Conservation (phyloP, 2,797 vertebrate species). For the Malacoctenus gilli region DNA sequence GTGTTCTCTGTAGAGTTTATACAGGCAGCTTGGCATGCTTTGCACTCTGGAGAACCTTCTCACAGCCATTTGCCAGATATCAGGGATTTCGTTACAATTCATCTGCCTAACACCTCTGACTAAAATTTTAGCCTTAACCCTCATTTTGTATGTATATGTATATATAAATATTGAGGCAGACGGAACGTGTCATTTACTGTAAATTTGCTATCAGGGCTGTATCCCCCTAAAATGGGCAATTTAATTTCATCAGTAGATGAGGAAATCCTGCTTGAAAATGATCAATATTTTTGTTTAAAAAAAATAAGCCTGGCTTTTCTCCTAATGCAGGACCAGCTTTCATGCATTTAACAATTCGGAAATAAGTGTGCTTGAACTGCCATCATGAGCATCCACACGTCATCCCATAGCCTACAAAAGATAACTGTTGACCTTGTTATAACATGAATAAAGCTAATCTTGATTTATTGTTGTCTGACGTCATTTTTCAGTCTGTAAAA, state of each 20-base stretch:
- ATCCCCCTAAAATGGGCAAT: slow-evolving; percentile 51
- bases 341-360: slow-evolving; percentile 64
- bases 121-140: slow-evolving; percentile 84
- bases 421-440: slow-evolving; percentile 77
- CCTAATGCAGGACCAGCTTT: slow-evolving; percentile 59
- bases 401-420: slow-evolving; percentile 65
- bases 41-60: slow-evolving; percentile 78
- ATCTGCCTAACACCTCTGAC: slow-evolving; percentile 78
- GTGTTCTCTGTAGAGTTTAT: slow-evolving; percentile 66
- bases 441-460: slow-evolving; percentile 83
- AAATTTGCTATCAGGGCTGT: slow-evolving; percentile 75
- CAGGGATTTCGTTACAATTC: slow-evolving; percentile 85
- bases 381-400: slow-evolving; percentile 67
- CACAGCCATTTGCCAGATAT: slow-evolving; percentile 83
- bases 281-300: slow-evolving; percentile 46
- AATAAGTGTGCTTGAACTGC: slow-evolving; percentile 69
- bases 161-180: slow-evolving; percentile 4
- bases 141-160: slow-evolving; percentile 70
- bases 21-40: slow-evolving; percentile 81
- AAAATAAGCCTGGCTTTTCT: not conserved
- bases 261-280: slow-evolving; percentile 57
- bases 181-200: slow-evolving; percentile 69
- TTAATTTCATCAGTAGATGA: slow-evolving; percentile 64
- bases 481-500: slow-evolving; percentile 1
- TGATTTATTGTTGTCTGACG: slow-evolving; percentile 71